A percentile compares a stretch with the other conserved stretches of the same genome.
These are phyloP conservation scores for Coelinius sp. DNA, from an alignment of 2,888 invertebrate genomes.

Conservation along the genomic window DNA sequence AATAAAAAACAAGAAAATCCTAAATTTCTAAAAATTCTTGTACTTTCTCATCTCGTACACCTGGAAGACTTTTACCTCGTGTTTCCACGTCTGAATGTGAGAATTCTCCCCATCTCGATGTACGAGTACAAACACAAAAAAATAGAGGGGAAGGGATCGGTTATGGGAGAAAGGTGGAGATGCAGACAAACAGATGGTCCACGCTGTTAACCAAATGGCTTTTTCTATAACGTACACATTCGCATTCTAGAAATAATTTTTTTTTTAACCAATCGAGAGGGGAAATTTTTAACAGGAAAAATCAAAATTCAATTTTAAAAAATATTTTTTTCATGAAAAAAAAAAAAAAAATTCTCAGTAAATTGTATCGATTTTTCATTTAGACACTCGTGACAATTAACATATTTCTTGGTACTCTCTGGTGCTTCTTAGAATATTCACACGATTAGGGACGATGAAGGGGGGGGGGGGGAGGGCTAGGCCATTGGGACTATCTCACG, in stretches of 20 bases:
- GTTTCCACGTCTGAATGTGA: too few relatives aligned
- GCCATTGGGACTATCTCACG: constrained; percentile 25
- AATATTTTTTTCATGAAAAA: neutral
- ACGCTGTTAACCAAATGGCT: neutral
- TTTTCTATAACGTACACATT: neutral
- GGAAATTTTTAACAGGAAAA: too few relatives aligned
- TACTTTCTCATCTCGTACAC: too few relatives aligned
- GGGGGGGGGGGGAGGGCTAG: too few relatives aligned
- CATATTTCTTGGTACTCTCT: constrained; percentile 11
- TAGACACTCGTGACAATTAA: constrained; percentile 21
- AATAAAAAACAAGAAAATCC: too few relatives aligned
- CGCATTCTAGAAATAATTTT: neutral
- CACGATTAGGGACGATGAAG: constrained; percentile 23
- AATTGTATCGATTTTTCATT: constrained; percentile 3
- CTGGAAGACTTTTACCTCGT: neutral
- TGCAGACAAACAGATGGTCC: neutral
- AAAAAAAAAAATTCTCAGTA: neutral
- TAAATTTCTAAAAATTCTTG: too few relatives aligned
- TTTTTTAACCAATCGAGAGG: too few relatives aligned
- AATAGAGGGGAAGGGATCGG: neutral
- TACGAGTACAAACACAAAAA: neutral
- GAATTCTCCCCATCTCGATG: too few relatives aligned
- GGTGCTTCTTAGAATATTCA: constrained; percentile 21
- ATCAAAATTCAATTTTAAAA: too few relatives aligned
- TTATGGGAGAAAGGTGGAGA: constrained; percentile 13